Base-by-base conservation (phyloP, 2,797 vertebrate genomes). In the Carcharodon carcharias region DNA sequence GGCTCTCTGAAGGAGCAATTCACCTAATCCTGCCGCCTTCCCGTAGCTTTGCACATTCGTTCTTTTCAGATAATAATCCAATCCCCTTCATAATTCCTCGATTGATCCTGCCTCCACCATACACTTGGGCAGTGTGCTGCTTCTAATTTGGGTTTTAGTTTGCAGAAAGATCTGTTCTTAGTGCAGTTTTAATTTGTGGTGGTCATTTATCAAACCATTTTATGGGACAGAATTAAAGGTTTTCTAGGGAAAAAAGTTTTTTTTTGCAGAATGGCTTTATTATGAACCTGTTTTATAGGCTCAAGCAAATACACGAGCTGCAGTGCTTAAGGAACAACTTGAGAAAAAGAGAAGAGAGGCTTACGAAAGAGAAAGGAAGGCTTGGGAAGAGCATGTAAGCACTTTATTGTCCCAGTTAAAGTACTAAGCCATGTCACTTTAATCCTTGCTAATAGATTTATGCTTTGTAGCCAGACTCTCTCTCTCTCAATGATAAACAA, bases 301-400 rank as follows among this genome's bases (percentile, higher is more conserved):
- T 95, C 99, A 99, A 97, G 98, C 98, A 89, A 99, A 98, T 91
- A 97, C 99, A 58, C 98, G 99, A 96, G 99, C 99, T 95, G 98
- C 99, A 63, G 97, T 99, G 35, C 97, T 99, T 87, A 99, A 99
- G 97, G 99, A 99, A 96, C 99, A 99, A 89, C 97, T 99, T 9
- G 99, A 99, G 97, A 98, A 97, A 96, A 99, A 99, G 97, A 98
- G 99, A 97, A 98, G 97, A 97, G 99, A 99, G 97, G 99, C 99
- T 0, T 98, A 98, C 63, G 99, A 99, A 97, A 98, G 98, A 97
- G 99, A 99, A 95, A 99, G 98, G 97, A 98, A 96, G 97, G 98
- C 98, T 2, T 99, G 99, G 99, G 99, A 99, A 97, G 99, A 99
- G 28, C 99, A 99, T 88, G 99, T 99, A 98, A 97, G 98, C 65